phyloP scores from a whole-genome alignment of 2,113 vertebrate genomes.

The Rhegmatorhina hoffmannsi region DNA sequence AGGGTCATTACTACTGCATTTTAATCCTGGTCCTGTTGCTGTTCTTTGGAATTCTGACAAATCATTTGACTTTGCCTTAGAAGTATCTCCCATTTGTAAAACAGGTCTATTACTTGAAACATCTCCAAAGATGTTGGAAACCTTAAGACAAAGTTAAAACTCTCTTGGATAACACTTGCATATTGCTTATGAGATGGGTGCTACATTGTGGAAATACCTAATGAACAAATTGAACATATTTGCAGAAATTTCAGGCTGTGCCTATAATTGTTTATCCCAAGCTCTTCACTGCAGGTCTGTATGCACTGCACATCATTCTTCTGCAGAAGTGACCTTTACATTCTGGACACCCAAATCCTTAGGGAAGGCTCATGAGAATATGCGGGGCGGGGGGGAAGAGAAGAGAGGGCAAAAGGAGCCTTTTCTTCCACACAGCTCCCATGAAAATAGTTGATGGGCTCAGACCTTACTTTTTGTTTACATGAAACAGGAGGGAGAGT shows the following conservation, averaged over 20 bases:
- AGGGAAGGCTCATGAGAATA: background rate
- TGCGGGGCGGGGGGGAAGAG: rapidly evolving
- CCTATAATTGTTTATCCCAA: background rate
- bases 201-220: background rate
- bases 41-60: background rate
- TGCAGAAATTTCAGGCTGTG: background rate
- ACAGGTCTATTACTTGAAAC: background rate
- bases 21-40: background rate
- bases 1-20: background rate
- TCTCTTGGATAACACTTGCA: background rate
- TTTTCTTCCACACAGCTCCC: background rate
- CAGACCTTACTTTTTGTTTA: background rate
- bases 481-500: background rate
- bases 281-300: background rate
- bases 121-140: background rate
- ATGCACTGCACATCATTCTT: background rate
- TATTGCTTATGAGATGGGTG: background rate
- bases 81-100: background rate
- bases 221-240: background rate
- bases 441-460: background rate
- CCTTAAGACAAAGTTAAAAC: background rate
- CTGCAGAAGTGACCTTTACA: background rate
- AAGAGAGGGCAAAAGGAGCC: background rate
- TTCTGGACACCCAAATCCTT: background rate
- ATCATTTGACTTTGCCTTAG: background rate